Percentiles rank a stretch among this genome's conserved stretches.
Evolutionary conservation across 1,140 invertebrate species (phyloP).

Genomic region (Holcopasites calliopsidis): DNA sequence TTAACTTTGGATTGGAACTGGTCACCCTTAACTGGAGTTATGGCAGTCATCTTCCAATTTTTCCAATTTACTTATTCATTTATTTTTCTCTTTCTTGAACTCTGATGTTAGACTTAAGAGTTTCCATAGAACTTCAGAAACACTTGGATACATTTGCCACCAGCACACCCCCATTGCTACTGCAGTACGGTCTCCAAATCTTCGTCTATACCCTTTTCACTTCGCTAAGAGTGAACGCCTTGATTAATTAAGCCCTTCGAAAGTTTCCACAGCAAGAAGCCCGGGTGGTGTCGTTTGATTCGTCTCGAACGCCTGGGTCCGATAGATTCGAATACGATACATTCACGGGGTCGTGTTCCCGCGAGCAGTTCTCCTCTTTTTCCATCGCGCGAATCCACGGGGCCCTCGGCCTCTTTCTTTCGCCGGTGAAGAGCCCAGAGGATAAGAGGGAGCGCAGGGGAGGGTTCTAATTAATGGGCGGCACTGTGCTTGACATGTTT

Average conservation of each 20-base stretch:
- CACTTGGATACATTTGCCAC: no score
- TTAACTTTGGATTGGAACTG: not conserved
- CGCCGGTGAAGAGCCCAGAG: constrained; percentile 40
- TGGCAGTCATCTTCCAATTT: no score
- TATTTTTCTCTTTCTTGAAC: no score
- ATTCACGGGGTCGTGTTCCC: not conserved
- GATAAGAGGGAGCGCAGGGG: constrained; percentile 28
- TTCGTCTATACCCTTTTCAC: not conserved
- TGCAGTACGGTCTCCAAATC: not conserved
- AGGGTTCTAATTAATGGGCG: constrained; percentile 72
- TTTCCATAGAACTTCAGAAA: no score
- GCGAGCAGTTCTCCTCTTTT: not conserved
- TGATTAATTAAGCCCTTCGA: constrained; percentile 42
- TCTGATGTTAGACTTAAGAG: no score
- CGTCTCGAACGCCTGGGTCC: constrained; percentile 34
- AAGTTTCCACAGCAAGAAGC: constrained; percentile 9
- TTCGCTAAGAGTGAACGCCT: not conserved
- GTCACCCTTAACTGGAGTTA: no score
- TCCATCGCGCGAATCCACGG: not conserved
- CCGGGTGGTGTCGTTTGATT: constrained; percentile 30
- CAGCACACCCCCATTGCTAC: no score
- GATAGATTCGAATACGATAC: constrained; percentile 51
- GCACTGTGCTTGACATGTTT: constrained; percentile 73
- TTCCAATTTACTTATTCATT: no score
- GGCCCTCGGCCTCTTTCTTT: constrained; percentile 49